Evolutionary conservation across 1,140 invertebrate genomes (phyloP).

Genomic region (Apis florea): DNA sequence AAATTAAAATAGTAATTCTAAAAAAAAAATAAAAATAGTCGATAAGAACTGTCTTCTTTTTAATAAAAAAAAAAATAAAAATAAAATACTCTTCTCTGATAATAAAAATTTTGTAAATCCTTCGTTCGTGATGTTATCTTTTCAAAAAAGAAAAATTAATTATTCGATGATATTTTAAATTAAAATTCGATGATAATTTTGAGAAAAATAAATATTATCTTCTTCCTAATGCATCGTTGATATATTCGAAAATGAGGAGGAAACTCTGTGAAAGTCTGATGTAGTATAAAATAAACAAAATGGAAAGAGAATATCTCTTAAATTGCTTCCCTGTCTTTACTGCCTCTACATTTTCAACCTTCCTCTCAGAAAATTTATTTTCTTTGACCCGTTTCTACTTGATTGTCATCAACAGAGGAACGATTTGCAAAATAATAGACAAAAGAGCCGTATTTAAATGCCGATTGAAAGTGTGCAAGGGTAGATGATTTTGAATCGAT

Average conservation of each 20-base stretch:
- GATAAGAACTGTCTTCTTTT: too few species aligned
- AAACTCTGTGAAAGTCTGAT: neutral
- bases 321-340: neutral
- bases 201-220: neutral
- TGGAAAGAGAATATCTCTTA: neutral
- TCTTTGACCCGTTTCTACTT: neutral
- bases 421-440: neutral
- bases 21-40: too few species aligned
- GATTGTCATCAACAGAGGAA: neutral
- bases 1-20: too few species aligned
- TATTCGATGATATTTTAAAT: too few species aligned
- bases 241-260: neutral
- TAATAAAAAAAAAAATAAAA: too few species aligned
- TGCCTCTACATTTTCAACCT: neutral
- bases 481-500: neutral
- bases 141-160: too few species aligned
- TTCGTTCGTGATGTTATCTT: too few species aligned
- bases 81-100: too few species aligned
- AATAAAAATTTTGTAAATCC: too few species aligned
- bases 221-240: neutral
- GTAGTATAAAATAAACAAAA: neutral
- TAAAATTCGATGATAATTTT: too few species aligned
- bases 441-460: neutral
- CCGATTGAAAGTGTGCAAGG: neutral
- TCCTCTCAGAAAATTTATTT: neutral